Evolutionary conservation across 2,113 vertebrate genomes (phyloP).

Genomic region (Ahaetulla prasina): DNA sequence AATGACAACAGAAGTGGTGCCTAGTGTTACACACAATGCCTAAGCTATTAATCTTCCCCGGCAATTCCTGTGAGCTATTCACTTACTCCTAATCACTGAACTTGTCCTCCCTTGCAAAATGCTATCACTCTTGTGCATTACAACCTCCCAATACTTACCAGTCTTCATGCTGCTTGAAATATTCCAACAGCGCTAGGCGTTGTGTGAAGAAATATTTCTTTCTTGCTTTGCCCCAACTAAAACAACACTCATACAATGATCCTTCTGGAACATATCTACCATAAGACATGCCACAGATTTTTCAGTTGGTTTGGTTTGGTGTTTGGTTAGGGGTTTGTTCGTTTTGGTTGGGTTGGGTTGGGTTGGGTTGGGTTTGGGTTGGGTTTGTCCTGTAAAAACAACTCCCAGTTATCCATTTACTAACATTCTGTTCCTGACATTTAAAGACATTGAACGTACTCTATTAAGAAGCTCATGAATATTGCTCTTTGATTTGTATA

Average conservation of each 20-base stretch:
- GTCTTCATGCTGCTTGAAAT: not conserved
- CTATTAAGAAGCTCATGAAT: slow-evolving; percentile 67
- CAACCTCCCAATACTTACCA: not conserved
- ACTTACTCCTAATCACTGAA: not conserved
- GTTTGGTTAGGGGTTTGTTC: not conserved
- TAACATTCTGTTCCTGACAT: slow-evolving; percentile 65
- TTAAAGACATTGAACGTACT: slow-evolving; percentile 65
- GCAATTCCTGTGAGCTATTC: not conserved
- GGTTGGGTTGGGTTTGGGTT: not conserved
- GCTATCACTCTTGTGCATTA: not conserved
- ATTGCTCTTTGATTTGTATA: slow-evolving; percentile 70
- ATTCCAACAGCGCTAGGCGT: not conserved
- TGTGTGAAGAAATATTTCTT: not conserved
- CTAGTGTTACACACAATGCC: not conserved
- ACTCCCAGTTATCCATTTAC: slow-evolving; percentile 44
- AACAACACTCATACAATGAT: not conserved
- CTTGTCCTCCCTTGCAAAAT: not conserved
- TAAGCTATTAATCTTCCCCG: not conserved
- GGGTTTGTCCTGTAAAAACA: not conserved
- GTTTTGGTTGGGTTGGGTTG: not conserved
- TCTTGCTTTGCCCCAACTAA: not conserved
- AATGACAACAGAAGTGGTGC: not conserved
- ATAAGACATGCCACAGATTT: not conserved
- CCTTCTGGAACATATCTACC: not conserved
- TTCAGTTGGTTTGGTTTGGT: not conserved